Evolutionary conservation across 1,140 invertebrate species (phyloP).

Genomic region (Nilaparvata lugens): DNA sequence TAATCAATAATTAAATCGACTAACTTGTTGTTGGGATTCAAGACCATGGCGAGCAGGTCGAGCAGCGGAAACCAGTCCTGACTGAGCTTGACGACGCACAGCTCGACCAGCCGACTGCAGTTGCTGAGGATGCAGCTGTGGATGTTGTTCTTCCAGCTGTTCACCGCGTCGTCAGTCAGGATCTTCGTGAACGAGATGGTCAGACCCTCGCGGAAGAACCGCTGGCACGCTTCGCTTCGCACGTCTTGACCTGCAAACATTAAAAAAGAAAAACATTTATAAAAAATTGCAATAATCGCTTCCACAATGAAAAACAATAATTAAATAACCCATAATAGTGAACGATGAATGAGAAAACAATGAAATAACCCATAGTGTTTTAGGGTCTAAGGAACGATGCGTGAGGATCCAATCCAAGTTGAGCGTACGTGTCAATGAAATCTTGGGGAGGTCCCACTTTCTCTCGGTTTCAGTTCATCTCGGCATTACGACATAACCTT

Average conservation of each 20-base stretch:
- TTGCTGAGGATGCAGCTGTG: slow-evolving; percentile 92
- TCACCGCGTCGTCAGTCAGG: slow-evolving; percentile 95
- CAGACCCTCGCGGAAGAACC: slow-evolving; percentile 90
- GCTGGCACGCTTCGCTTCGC: slow-evolving; percentile 81
- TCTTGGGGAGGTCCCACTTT: too few species aligned
- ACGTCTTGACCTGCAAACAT: slow-evolving; percentile 64
- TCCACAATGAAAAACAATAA: neutral
- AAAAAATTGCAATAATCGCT: neutral
- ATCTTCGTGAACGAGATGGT: slow-evolving; percentile 95
- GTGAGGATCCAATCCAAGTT: too few species aligned
- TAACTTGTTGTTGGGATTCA: slow-evolving; percentile 88
- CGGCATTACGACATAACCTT: too few species aligned
- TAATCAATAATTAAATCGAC: too few species aligned
- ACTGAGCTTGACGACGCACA: slow-evolving; percentile 82
- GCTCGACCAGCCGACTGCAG: slow-evolving; percentile 82
- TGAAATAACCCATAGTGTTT: too few species aligned
- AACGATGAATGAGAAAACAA: too few species aligned
- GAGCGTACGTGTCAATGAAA: too few species aligned
- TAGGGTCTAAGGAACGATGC: too few species aligned
- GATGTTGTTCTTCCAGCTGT: slow-evolving; percentile 95
- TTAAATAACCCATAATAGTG: neutral
- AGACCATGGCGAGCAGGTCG: slow-evolving; percentile 85
- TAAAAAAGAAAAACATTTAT: slow-evolving; percentile 23
- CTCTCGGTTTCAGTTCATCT: too few species aligned
- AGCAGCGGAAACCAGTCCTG: slow-evolving; percentile 91